Evolutionary conservation across 2,113 vertebrate species (phyloP).

Genomic region (Pongo pygmaeus): DNA sequence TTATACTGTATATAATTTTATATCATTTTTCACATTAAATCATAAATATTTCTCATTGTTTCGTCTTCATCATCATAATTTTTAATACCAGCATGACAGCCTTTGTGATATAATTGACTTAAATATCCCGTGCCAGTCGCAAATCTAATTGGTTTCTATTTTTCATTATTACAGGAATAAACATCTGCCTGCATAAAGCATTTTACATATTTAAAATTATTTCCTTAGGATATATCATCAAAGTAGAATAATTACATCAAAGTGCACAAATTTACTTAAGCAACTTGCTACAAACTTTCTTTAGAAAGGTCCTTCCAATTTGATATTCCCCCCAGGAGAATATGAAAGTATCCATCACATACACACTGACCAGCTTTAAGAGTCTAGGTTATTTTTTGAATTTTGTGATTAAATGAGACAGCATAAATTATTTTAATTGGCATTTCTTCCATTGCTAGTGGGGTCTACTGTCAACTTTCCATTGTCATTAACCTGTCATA

Average conservation of each 20-base stretch:
- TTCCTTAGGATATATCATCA: conserved; percentile 14
- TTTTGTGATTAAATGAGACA: not conserved
- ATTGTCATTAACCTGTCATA: not conserved
- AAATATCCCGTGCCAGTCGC: not conserved
- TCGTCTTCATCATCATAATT: not conserved
- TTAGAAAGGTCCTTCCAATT: not conserved
- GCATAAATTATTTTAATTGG: not conserved
- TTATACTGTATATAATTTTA: conserved; percentile 24
- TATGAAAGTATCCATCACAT: not conserved
- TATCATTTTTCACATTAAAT: conserved; percentile 30
- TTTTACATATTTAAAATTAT: conserved; percentile 33
- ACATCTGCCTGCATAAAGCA: not conserved
- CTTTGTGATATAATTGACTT: conserved; percentile 4
- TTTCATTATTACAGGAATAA: conserved; percentile 52
- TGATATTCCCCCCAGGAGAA: not conserved
- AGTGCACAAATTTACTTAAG: not conserved
- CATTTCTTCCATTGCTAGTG: not conserved
- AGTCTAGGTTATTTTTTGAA: not conserved
- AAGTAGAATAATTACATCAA: not conserved
- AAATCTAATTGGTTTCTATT: conserved; percentile 52
- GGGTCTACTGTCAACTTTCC: not conserved
- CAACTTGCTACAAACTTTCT: not conserved
- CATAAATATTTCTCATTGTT: conserved; percentile 20
- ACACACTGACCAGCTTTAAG: not conserved
- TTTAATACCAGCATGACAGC: not conserved